Base-by-base conservation (phyloP, 2,888 invertebrate species). In the Agriopis leucophaearia region DNA sequence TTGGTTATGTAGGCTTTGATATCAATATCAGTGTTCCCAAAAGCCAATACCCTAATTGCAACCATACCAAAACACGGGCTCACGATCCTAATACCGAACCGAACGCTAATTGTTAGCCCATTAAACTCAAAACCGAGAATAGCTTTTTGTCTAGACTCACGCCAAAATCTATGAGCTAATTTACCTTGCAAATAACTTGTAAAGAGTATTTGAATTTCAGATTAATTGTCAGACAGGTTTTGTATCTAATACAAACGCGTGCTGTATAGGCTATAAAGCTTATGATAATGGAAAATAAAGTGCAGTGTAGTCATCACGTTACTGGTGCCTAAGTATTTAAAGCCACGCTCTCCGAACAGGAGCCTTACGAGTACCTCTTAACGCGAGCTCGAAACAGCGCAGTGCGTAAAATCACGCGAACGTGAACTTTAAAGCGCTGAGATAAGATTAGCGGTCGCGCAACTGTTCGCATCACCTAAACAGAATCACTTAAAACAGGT, bases 91-190 rank as follows among this genome's bases (percentile, higher is more conserved):
- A 64, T 52, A 58, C 52, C 27, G 15, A 51, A 57, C 36, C 13
- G 50, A 13, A 13, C 44, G 27, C 55, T n/a, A 13, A 42, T 56
- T 42, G 51, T 57, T 35, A 57, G 10, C 18, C 52, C 36, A 48
- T 65, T 54, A 54, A 54, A 8, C 18, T 62, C 54, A 35, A 65
- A 67, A 57, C 54, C 52, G 36, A 44, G 12, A 45, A 58, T 52
- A 48, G 35, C 64, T 69, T 70, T 67, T 74, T 63, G 62, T 64
- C 62, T 70, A 66, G 47, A 45, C 55, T 55, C 45, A 44, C 44
- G 62, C 50, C 58, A 54, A 50, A 62, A 51, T 51, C n/a, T 38
- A 13, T 59, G 36, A 67, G 62, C 59, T 38, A 18, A 47, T 51
- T 59, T 45, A 66, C 52, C 52, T 70, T 68, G 64, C 64, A 27